Conservation (phyloP, 2,797 vertebrate species). For the Lepilemur septentrionalis region DNA sequence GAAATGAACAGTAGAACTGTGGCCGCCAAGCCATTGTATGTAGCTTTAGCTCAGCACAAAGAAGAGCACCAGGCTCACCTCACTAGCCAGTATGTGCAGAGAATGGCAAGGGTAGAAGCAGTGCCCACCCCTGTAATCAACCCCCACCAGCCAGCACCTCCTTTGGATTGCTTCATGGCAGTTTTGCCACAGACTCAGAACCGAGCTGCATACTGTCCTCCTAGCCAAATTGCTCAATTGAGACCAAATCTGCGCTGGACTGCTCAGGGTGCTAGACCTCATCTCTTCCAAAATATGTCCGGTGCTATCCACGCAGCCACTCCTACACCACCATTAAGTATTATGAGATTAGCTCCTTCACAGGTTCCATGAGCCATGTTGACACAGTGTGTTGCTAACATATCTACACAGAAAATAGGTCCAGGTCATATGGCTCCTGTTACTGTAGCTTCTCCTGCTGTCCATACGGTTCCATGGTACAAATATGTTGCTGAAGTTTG, state of each 20-base stretch:
- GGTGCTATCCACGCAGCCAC: constrained; percentile 95
- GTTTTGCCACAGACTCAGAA: constrained; percentile 98
- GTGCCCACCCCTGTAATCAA: constrained; percentile 98
- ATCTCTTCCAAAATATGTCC: constrained; percentile 99
- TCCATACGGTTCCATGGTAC: constrained; percentile 94
- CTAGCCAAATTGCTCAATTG: constrained; percentile 96
- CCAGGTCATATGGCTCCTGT: constrained; percentile 93
- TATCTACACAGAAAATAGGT: constrained; percentile 94
- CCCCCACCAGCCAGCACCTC: constrained; percentile 93
- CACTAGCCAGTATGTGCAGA: constrained; percentile 99
- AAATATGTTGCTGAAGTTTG: constrained; percentile 96
- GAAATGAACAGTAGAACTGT: constrained; percentile 99
- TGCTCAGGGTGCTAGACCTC: constrained; percentile 96
- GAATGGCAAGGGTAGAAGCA: constrained; percentile 96
- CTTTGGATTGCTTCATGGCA: constrained; percentile 99
- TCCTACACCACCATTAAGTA: constrained; percentile 94
- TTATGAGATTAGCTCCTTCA: constrained; percentile 94
- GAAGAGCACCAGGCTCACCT: constrained; percentile 98
- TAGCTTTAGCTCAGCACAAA: constrained; percentile 97
- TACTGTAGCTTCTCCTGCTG: constrained; percentile 89
- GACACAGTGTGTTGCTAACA: constrained; percentile 93
- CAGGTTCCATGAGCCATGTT: constrained; percentile 98
- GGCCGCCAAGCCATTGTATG: constrained; percentile 97
- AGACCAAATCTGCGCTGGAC: constrained; percentile 97
- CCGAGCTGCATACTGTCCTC: constrained; percentile 96